phyloP scores from a whole-genome alignment of 2,888 invertebrate genomes.

The Pycnomerus fuliginosus region DNA sequence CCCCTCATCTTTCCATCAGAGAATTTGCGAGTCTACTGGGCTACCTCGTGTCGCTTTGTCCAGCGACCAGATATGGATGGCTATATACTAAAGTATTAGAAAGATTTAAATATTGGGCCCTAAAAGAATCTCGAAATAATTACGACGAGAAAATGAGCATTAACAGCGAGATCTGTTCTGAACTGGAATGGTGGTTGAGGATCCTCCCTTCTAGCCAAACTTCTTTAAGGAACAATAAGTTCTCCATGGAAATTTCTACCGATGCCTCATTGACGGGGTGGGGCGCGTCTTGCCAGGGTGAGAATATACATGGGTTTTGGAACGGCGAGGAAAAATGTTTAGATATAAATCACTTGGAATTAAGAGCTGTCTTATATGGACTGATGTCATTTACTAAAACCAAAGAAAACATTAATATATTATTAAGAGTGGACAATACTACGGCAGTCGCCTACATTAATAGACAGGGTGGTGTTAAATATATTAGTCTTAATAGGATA shows the following conservation, averaged over 20 bases:
- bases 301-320: slow-evolving; percentile 28
- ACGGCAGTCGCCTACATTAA: slow-evolving; percentile 16
- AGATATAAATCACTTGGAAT: slow-evolving; percentile 31
- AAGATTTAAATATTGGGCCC: slow-evolving; percentile 35
- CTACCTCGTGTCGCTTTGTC: neutral
- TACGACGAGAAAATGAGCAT: slow-evolving; percentile 1
- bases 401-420: slow-evolving; percentile 16
- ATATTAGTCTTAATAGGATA: slow-evolving; percentile 26
- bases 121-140: slow-evolving; percentile 31
- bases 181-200: slow-evolving; percentile 23
- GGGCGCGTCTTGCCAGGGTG: slow-evolving; percentile 24
- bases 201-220: slow-evolving; percentile 5
- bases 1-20: no score
- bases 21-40: neutral
- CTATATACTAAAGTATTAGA: neutral
- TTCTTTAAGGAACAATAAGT: slow-evolving; percentile 19
- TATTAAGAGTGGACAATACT: slow-evolving; percentile 28
- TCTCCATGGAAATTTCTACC: slow-evolving; percentile 27
- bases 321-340: slow-evolving; percentile 11
- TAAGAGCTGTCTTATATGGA: slow-evolving; percentile 28
- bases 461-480: slow-evolving; percentile 29
- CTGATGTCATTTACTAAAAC: slow-evolving; percentile 31
- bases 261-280: slow-evolving; percentile 32
- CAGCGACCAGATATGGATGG: neutral
- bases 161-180: slow-evolving; percentile 7